A percentile compares a stretch with the other conserved stretches of the same genome.
phyloP scores from a whole-genome alignment of 2,888 invertebrate species.

The Baronia brevicornis region DNA sequence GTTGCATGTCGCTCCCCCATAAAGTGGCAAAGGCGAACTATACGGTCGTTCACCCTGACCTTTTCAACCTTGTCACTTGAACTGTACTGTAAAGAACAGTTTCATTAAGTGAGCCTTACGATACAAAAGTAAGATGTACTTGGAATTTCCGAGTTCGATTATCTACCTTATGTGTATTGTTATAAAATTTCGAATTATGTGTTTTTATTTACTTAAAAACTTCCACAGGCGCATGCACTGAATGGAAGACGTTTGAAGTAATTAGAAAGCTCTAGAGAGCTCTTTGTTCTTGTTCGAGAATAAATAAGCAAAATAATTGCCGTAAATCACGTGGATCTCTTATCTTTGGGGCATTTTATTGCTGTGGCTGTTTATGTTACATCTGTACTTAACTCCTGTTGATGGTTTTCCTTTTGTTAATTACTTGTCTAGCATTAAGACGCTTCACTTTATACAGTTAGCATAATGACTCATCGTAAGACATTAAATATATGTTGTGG shows the following conservation, averaged over 20 bases:
- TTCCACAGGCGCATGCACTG: constrained; percentile 6
- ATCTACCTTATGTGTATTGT: constrained; percentile 14
- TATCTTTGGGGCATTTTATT: constrained; percentile 7
- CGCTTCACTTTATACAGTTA: no score
- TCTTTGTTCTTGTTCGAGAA: constrained; percentile 43
- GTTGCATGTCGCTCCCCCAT: constrained; percentile 11
- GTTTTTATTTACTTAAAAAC: constrained; percentile 22
- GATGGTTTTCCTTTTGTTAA: background rate
- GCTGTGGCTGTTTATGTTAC: constrained; percentile 1
- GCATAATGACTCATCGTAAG: no score
- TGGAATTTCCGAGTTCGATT: constrained; percentile 6
- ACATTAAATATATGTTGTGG: no score
- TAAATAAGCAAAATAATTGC: constrained; percentile 20
- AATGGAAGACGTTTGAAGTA: constrained; percentile 35
- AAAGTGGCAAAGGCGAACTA: constrained; percentile 13
- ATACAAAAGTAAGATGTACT: constrained; percentile 27
- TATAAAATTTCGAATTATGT: constrained; percentile 16
- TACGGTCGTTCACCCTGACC: constrained; percentile 56
- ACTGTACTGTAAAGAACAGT: constrained; percentile 40
- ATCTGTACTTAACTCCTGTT: background rate
- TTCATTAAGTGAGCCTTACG: constrained; percentile 49
- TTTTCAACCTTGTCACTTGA: constrained; percentile 53
- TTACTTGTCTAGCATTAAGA: no score
- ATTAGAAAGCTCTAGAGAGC: constrained; percentile 52
- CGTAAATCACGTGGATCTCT: constrained; percentile 15